These are phyloP conservation scores for Hydropotes inermis DNA, from an alignment of 2,113 vertebrate species.

Conservation along the genomic window DNA sequence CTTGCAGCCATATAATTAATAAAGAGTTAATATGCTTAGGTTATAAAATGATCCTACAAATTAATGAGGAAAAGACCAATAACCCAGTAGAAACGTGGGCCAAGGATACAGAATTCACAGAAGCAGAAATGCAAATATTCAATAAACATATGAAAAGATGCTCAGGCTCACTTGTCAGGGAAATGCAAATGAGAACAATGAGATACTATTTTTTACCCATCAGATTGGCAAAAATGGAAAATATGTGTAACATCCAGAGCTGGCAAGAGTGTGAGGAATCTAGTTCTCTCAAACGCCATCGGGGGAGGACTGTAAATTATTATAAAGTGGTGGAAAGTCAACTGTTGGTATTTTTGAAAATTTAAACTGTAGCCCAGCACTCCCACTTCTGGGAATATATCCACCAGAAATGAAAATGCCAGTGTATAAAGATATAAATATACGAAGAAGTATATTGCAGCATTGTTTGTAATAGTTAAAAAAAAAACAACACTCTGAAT, in stretches of 20 bases:
- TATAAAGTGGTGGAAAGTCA: slow-evolving; percentile 11
- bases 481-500: background rate
- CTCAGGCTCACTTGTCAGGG: slow-evolving; percentile 55
- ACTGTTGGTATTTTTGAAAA: slow-evolving; percentile 46
- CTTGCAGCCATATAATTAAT: background rate
- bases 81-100: background rate
- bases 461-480: background rate
- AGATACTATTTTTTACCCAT: slow-evolving; percentile 65
- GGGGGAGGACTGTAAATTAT: slow-evolving; percentile 1
- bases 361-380: slow-evolving; percentile 45
- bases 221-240: slow-evolving; percentile 59
- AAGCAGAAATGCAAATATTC: slow-evolving; percentile 56
- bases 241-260: slow-evolving; percentile 35
- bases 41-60: background rate
- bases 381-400: slow-evolving; percentile 40
- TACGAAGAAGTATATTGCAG: background rate
- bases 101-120: background rate
- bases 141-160: slow-evolving; percentile 58
- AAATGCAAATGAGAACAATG: slow-evolving; percentile 60
- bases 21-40: slow-evolving; percentile 5
- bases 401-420: slow-evolving; percentile 46
- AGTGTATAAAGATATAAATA: slow-evolving; percentile 8
- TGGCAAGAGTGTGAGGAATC: background rate
- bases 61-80: slow-evolving; percentile 33
- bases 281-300: background rate